Percentiles rank a stretch among this genome's conserved stretches.
phyloP scores from a whole-genome alignment of 2,113 vertebrate genomes.

The Poicephalus gulielmi region DNA sequence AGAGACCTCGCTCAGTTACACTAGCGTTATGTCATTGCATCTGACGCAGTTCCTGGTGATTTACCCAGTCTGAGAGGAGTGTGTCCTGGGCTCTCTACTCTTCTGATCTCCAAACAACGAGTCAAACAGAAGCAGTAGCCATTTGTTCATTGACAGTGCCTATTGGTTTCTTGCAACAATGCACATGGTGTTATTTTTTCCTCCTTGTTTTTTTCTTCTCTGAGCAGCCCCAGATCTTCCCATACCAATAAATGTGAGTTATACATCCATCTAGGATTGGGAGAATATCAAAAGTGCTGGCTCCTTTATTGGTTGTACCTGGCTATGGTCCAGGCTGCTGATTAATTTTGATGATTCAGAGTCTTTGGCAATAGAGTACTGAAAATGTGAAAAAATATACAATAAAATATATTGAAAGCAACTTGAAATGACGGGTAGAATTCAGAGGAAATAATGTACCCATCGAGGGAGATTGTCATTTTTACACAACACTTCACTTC shows the following conservation, averaged over 20 bases:
- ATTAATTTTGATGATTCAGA: conserved; percentile 66
- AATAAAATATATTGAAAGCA: conserved; percentile 66
- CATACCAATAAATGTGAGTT: conserved; percentile 60
- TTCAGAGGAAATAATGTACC: conserved; percentile 59
- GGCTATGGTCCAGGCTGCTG: conserved; percentile 32
- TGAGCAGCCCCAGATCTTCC: neutral
- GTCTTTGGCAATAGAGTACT: conserved; percentile 25
- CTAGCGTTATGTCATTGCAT: neutral
- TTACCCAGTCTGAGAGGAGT: neutral
- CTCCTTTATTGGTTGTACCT: conserved; percentile 49
- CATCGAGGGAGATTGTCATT: conserved; percentile 40
- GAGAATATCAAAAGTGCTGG: conserved; percentile 10
- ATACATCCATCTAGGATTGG: neutral
- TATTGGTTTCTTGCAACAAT: conserved; percentile 4
- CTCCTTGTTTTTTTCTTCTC: neutral
- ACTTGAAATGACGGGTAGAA: conserved; percentile 60
- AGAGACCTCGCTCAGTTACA: neutral
- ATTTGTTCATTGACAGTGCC: neutral
- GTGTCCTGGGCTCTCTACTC: neutral
- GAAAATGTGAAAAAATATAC: conserved; percentile 50
- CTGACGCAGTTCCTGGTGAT: neutral
- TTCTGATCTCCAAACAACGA: neutral
- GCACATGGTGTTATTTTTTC: neutral
- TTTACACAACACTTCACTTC: conserved; percentile 37
- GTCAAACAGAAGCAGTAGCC: neutral